A percentile compares a stretch with the other conserved stretches of the same genome.
phyloP scores from a whole-genome alignment of 2,888 invertebrate species.

The Buathra laborator region DNA sequence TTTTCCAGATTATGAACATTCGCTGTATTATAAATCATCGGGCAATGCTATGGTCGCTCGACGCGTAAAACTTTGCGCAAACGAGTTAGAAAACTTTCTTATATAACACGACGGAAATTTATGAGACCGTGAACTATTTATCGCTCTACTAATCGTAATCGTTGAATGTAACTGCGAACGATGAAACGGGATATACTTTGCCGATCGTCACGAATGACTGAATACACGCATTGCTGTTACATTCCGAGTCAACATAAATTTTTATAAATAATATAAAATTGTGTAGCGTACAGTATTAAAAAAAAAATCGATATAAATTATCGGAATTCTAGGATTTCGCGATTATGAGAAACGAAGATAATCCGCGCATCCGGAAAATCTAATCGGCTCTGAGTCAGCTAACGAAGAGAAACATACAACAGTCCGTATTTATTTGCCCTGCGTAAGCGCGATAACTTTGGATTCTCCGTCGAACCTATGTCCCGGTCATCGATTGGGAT shows the following conservation, averaged over 20 bases:
- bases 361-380: background rate
- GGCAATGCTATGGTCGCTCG: too few species aligned
- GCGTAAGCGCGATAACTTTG: background rate
- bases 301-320: background rate
- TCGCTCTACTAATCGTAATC: constrained; percentile 29
- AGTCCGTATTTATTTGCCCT: background rate
- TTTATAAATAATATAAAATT: background rate
- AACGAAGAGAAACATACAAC: background rate
- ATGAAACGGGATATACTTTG: constrained; percentile 44
- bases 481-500: background rate
- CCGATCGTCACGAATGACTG: constrained; percentile 41
- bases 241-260: background rate
- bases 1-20: too few species aligned
- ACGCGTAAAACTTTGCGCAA: background rate
- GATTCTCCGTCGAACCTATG: background rate
- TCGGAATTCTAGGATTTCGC: background rate
- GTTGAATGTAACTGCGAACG: constrained; percentile 35
- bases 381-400: constrained; percentile 2
- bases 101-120: constrained; percentile 30
- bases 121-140: constrained; percentile 36
- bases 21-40: too few species aligned
- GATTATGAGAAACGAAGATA: background rate
- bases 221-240: constrained; percentile 4
- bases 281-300: background rate
- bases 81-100: constrained; percentile 7